These are phyloP conservation scores for Stictocephala bisonia DNA, from an alignment of 2,888 invertebrate species.

Conservation along the genomic window DNA sequence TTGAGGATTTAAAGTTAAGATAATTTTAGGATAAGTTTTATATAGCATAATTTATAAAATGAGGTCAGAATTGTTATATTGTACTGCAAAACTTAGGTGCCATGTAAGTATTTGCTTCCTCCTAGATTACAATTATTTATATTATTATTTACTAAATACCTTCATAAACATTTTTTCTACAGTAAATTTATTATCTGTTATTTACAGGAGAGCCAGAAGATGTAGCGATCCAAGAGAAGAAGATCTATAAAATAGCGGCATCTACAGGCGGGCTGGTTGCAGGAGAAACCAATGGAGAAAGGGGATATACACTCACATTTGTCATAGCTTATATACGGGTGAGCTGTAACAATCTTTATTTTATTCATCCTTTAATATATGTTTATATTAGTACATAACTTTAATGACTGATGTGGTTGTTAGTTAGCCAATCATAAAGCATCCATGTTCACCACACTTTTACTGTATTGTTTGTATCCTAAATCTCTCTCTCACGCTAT, in stretches of 20 bases:
- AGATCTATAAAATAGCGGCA: constrained; percentile 83
- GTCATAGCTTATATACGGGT: constrained; percentile 98
- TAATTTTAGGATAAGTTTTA: no score
- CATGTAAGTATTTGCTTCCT: background rate
- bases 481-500: no score
- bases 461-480: no score
- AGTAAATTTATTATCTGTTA: constrained; percentile 22
- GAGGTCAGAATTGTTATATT: background rate
- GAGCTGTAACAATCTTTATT: constrained; percentile 62
- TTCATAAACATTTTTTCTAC: no score
- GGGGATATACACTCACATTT: constrained; percentile 96
- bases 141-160: no score
- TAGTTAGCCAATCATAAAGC: no score
- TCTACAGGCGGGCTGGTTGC: constrained; percentile 86
- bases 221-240: constrained; percentile 79
- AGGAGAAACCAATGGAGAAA: constrained; percentile 92
- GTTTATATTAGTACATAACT: no score
- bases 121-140: no score
- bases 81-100: background rate
- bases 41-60: no score
- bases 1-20: no score
- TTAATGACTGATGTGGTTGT: no score
- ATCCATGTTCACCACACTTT: no score
- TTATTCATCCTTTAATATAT: background rate
- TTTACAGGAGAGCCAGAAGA: constrained; percentile 70